Conservation (phyloP, 2,113 vertebrate genomes). For the Percopsis transmontana region DNA sequence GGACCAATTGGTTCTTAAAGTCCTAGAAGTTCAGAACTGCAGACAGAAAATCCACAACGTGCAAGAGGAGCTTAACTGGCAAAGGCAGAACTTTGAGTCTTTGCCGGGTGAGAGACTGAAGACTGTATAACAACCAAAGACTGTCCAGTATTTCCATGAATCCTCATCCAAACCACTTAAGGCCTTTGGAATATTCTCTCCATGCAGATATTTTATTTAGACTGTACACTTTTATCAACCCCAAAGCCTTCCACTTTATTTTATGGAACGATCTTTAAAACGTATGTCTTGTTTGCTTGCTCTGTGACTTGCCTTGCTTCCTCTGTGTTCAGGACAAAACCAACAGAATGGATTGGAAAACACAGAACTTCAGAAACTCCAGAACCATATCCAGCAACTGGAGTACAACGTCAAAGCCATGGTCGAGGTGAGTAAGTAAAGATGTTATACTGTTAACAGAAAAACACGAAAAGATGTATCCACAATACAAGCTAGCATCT, state of each 20-base stretch:
- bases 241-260: background rate
- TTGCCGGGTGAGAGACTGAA: constrained; percentile 57
- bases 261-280: background rate
- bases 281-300: background rate
- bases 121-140: background rate
- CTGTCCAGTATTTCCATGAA: no score
- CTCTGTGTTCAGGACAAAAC: constrained; percentile 51
- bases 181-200: no score
- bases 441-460: background rate
- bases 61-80: constrained; percentile 78
- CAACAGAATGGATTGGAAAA: constrained; percentile 55
- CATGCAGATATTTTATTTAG: no score
- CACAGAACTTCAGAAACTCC: constrained; percentile 56
- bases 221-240: no score
- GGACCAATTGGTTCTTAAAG: constrained; percentile 65
- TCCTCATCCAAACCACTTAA: no score
- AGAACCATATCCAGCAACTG: constrained; percentile 65
- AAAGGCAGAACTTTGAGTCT: constrained; percentile 71
- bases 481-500: background rate
- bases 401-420: constrained; percentile 56
- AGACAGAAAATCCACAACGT: constrained; percentile 72
- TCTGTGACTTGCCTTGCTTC: background rate
- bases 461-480: background rate
- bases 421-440: constrained; percentile 56
- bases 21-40: constrained; percentile 67